phyloP scores from a whole-genome alignment of 1,140 invertebrate species.

The Neuroterus valhalla region DNA sequence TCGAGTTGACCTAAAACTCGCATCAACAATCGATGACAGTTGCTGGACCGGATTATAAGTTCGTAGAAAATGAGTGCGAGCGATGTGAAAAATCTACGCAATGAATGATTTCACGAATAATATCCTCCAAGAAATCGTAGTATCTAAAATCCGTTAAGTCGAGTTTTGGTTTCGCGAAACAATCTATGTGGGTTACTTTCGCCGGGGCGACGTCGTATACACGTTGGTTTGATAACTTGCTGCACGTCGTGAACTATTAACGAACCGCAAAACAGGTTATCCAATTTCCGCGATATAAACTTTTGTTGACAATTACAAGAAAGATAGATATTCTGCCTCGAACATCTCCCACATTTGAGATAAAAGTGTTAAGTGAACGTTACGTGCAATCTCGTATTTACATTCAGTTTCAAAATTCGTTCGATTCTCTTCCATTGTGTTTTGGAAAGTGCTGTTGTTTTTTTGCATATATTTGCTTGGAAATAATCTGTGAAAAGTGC shows the following conservation, averaged over 20 bases:
- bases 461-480: neutral
- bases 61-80: neutral
- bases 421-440: neutral
- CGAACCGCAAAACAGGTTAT: neutral
- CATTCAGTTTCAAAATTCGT: neutral
- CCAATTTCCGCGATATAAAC: neutral
- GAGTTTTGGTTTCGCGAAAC: neutral
- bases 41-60: neutral
- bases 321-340: too few species aligned
- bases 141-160: constrained; percentile 1
- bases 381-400: neutral
- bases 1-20: neutral
- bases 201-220: constrained; percentile 18
- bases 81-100: neutral
- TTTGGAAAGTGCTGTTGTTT: neutral
- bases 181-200: neutral
- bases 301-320: too few species aligned
- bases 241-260: constrained; percentile 1
- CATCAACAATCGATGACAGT: constrained; percentile 26
- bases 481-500: neutral
- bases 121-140: neutral
- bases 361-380: neutral
- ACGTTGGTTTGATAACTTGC: neutral
- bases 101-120: neutral
- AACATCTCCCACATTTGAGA: neutral